Base-by-base conservation (phyloP, 2,888 invertebrate genomes). In the Zygogramma bicolorata region DNA sequence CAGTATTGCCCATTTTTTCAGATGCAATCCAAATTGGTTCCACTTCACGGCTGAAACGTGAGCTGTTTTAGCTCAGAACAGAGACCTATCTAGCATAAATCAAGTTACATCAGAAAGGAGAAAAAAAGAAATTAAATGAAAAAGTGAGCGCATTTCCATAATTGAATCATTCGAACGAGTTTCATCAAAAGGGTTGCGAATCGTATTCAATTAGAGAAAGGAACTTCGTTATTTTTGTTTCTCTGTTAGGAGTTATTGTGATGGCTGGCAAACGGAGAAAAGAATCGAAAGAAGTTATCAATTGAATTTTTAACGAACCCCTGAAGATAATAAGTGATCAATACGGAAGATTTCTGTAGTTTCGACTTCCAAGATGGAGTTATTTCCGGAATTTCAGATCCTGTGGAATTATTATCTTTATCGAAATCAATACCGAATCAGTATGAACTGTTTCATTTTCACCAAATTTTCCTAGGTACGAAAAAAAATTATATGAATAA, bases 81-180 rank as follows among this genome's bases (percentile, higher is more conserved):
- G 20, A 46, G 46, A n/a, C n/a, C 46, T 22, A 46, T 46, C 46
- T 18, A 3, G 46, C 20, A 46, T 46, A 46, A 46, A 46, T 46
- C 46, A 20, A 46, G 46, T 46, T 27, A 53, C 27, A 22, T 53
- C n/a, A 2, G 25, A 27, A 53, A 53, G n/a, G 25, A 53, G 7
- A 27, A n/a, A 15, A 53, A 53, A 49, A 53, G n/a, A 27, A 46
- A 27, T 25, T 25, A 13, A 22, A 27, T 27, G 25, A 53, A 27
- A 25, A 53, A 53, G 27, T 53, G 25, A 53, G 27, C 53, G 53
- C 53, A 25, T 53, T 53, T 53, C 53, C 53, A 53, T 53, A 53
- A 53, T 53, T 27, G 53, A 53, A 53, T 53, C 53, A 53, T 53
- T n/a, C 27, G 53, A 53, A 53, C n/a, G 25, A 53, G 25, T 53